phyloP scores from a whole-genome alignment of 2,113 vertebrate species.

The Atrichornis clamosus region DNA sequence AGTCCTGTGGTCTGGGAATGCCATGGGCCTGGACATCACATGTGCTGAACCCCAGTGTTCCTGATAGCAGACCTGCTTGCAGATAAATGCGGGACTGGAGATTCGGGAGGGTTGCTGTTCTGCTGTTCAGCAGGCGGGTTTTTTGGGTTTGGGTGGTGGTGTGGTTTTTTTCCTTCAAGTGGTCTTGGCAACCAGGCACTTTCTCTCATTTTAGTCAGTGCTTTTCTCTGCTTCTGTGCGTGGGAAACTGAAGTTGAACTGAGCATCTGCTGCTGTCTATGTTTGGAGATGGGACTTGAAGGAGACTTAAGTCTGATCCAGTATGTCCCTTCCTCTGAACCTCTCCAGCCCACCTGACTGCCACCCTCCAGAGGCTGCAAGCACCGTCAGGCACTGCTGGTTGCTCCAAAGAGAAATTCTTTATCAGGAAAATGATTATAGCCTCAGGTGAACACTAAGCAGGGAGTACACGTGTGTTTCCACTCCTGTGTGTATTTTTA shows the following conservation, averaged over 20 bases:
- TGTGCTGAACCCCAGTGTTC: neutral
- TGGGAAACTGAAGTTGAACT: conserved; percentile 39
- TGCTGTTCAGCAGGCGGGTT: neutral
- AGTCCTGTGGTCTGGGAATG: neutral
- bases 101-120: neutral
- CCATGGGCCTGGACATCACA: rapidly evolving
- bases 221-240: conserved; percentile 19
- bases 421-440: neutral
- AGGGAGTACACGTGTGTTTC: neutral
- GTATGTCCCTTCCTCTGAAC: neutral
- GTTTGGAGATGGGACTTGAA: conserved; percentile 29
- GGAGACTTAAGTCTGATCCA: neutral
- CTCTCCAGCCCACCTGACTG: neutral
- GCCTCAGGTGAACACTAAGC: neutral
- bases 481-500: neutral
- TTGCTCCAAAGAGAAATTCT: neutral
- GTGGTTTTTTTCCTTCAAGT: neutral
- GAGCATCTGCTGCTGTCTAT: conserved; percentile 50
- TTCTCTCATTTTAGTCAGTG: conserved; percentile 25
- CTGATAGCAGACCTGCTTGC: neutral
- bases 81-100: neutral
- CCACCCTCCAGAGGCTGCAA: neutral
- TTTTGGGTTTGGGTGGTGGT: neutral
- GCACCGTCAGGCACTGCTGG: neutral
- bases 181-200: conserved; percentile 32